Conservation (phyloP, 2,888 invertebrate genomes). For the Octodonta nipae region DNA sequence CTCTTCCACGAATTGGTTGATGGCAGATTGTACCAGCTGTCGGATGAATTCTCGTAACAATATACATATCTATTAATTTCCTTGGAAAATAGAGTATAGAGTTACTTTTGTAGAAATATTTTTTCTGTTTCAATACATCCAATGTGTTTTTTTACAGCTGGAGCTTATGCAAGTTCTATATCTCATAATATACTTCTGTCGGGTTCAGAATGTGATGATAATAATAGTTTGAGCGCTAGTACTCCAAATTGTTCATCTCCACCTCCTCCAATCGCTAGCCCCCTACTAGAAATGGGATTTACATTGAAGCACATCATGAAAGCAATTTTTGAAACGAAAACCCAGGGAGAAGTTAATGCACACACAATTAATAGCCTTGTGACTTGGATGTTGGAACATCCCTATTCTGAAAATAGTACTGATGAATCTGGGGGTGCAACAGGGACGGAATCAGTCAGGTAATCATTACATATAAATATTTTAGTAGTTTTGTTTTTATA, state of each 20-base stretch:
- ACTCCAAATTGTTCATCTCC: slow-evolving; percentile 24
- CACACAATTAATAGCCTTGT: slow-evolving; percentile 45
- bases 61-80: too few species aligned
- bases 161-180: too few species aligned
- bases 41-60: too few species aligned
- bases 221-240: slow-evolving; percentile 20
- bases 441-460: too few species aligned
- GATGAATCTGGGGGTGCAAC: slow-evolving; percentile 5
- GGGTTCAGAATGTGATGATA: slow-evolving; percentile 23
- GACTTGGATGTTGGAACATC: slow-evolving; percentile 53
- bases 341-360: slow-evolving; percentile 29
- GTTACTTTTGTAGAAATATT: too few species aligned
- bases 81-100: too few species aligned
- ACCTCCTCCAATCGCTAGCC: slow-evolving; percentile 28
- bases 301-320: slow-evolving; percentile 41
- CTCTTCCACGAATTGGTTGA: too few species aligned
- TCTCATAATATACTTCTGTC: slow-evolving; percentile 11
- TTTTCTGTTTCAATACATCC: too few species aligned
- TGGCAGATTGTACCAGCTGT: too few species aligned
- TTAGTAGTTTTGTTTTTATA: too few species aligned
- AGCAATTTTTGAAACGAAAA: slow-evolving; percentile 39
- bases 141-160: too few species aligned
- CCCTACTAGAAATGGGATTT: slow-evolving; percentile 52
- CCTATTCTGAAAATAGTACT: slow-evolving; percentile 28
- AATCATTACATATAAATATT: too few species aligned